These are phyloP conservation scores for Rhagonycha fulva DNA, from an alignment of 2,888 invertebrate genomes.

Conservation along the genomic window DNA sequence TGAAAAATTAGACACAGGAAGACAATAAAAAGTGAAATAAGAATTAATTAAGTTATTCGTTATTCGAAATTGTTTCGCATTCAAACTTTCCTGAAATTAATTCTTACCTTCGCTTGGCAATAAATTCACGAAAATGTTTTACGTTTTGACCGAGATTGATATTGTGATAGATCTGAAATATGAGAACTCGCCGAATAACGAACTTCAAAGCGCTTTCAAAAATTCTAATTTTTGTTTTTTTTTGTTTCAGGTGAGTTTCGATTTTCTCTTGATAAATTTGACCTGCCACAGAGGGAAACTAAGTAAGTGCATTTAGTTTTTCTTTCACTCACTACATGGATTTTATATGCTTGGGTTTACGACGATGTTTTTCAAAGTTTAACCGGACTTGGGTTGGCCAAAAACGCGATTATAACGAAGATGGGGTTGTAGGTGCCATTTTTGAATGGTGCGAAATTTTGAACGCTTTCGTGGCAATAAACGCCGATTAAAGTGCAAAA, in stretches of 20 bases:
- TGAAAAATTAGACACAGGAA: not conserved
- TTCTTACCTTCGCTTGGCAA: not conserved
- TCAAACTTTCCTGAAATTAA: too few species aligned
- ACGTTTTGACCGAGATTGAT: not conserved
- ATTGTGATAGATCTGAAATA: not conserved
- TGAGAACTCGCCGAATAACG: not conserved
- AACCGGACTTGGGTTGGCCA: too few species aligned
- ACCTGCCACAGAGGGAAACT: not conserved
- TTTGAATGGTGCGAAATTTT: not conserved
- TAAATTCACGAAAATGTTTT: not conserved
- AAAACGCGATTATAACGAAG: too few species aligned
- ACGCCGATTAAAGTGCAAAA: not conserved
- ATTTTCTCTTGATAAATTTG: not conserved
- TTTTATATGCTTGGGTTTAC: too few species aligned
- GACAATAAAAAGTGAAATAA: too few species aligned
- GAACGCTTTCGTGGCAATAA: not conserved
- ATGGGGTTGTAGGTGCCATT: not conserved
- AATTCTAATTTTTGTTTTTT: not conserved
- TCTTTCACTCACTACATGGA: not conserved
- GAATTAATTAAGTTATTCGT: too few species aligned
- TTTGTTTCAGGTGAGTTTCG: constrained; percentile 2
- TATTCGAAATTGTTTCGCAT: too few species aligned
- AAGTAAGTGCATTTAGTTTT: not conserved
- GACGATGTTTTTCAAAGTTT: too few species aligned
- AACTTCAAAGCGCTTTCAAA: not conserved